Conservation (phyloP, 1,140 invertebrate genomes). For the Lepidurus arcticus region DNA sequence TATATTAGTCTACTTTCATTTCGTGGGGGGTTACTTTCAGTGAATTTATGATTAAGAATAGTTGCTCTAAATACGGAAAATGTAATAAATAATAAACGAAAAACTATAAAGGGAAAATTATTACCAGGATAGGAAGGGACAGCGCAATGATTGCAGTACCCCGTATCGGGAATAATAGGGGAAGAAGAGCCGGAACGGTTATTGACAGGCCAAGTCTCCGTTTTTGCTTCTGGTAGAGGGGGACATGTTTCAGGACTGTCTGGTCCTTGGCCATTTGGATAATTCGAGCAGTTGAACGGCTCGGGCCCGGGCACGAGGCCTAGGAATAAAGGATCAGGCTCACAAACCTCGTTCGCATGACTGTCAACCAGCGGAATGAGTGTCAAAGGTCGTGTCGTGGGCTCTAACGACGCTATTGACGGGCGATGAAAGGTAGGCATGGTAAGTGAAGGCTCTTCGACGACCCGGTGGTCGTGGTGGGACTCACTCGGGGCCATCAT, state of each 20-base stretch:
- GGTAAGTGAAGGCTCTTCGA: background rate
- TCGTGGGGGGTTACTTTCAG: no score
- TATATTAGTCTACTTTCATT: no score
- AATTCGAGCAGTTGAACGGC: background rate
- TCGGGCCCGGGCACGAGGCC: background rate
- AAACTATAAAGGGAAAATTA: background rate
- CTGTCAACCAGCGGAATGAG: background rate
- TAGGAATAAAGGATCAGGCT: background rate
- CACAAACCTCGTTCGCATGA: background rate
- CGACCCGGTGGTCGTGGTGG: background rate
- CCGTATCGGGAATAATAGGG: background rate
- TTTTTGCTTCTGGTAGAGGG: background rate
- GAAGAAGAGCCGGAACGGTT: background rate
- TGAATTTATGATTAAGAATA: background rate
- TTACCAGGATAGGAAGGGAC: background rate
- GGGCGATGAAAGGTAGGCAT: background rate
- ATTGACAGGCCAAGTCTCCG: background rate
- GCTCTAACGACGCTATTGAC: constrained; percentile 10
- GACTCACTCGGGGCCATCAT: constrained; percentile 12
- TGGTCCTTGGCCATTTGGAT: background rate
- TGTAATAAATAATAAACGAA: background rate
- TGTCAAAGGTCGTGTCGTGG: background rate
- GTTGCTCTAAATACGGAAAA: background rate
- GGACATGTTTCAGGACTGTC: background rate
- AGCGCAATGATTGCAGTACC: background rate